A percentile compares a stretch with the other conserved stretches of the same genome.
These are phyloP conservation scores for Echiichthys vipera DNA, from an alignment of 2,797 vertebrate genomes.

Conservation along the genomic window DNA sequence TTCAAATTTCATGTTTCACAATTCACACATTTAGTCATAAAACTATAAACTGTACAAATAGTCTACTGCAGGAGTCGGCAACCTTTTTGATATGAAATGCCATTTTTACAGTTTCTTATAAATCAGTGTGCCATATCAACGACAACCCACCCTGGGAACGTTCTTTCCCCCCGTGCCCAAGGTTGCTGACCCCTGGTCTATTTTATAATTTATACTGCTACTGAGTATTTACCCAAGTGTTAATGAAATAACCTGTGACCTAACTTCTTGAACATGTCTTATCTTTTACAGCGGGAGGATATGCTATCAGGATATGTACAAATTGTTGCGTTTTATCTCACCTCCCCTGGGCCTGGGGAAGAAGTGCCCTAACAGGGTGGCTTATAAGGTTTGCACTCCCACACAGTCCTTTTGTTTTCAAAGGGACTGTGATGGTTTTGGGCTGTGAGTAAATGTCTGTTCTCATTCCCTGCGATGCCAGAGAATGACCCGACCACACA, in stretches of 20 bases:
- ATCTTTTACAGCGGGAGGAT: conserved; percentile 94
- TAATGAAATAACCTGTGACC: conserved; percentile 56
- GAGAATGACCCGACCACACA: conserved; percentile 74
- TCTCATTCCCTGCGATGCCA: conserved; percentile 70
- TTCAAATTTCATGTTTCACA: too few species aligned
- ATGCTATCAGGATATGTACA: conserved; percentile 98
- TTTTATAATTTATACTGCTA: not conserved
- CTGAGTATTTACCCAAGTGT: not conserved
- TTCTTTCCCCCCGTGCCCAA: too few species aligned
- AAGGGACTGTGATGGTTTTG: conserved; percentile 66
- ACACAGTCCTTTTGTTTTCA: conserved; percentile 63
- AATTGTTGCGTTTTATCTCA: conserved; percentile 96
- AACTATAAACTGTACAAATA: not conserved
- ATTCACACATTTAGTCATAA: not conserved
- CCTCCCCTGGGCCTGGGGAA: conserved; percentile 97
- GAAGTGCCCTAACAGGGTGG: conserved; percentile 97
- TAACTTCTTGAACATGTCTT: conserved; percentile 73
- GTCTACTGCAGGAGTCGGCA: too few species aligned
- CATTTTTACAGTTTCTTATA: too few species aligned
- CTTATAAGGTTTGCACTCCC: conserved; percentile 95
- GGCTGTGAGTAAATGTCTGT: conserved; percentile 69
- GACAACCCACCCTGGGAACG: too few species aligned
- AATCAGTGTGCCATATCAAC: too few species aligned
- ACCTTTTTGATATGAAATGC: too few species aligned
- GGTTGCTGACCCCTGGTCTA: too few species aligned